Evolutionary conservation across 1,140 invertebrate genomes (phyloP).

Genomic region (Brevipalpus yothersi): DNA sequence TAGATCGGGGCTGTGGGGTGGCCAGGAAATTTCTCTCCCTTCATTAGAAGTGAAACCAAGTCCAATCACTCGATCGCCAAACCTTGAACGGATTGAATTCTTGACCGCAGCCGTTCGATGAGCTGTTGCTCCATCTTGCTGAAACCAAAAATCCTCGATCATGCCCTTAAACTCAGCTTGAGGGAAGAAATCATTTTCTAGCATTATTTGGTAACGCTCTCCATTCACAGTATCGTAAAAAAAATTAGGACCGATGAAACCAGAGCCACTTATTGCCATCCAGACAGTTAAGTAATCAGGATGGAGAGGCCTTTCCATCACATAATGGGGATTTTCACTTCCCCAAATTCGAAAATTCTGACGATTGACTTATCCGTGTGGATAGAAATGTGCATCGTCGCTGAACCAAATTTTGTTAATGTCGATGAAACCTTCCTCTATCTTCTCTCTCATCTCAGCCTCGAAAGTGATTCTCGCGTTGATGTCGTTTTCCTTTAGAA

Average conservation of each 20-base stretch:
- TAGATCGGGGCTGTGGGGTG: conserved; percentile 9
- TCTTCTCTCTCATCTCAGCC: neutral
- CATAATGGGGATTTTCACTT: neutral
- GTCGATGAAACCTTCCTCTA: neutral
- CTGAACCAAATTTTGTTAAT: conserved; percentile 4
- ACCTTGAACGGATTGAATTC: neutral
- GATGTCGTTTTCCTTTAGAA: neutral
- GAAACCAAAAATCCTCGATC: conserved; percentile 2
- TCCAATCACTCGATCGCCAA: neutral
- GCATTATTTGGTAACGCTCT: neutral
- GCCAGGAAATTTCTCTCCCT: conserved; percentile 6
- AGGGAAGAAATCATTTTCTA: conserved; percentile 1
- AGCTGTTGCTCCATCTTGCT: conserved; percentile 4
- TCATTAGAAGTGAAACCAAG: neutral
- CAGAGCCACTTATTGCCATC: conserved; percentile 1
- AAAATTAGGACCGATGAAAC: conserved; percentile 5
- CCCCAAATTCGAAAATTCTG: conserved; percentile 7
- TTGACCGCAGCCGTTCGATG: conserved; percentile 1
- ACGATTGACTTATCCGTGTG: conserved; percentile 1
- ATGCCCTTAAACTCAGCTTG: neutral
- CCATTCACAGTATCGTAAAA: conserved; percentile 2
- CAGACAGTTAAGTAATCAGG: conserved; percentile 4
- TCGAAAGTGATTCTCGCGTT: conserved; percentile 1
- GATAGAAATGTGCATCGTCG: conserved; percentile 5
- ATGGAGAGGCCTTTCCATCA: neutral